These are phyloP conservation scores for Corythoichthys intestinalis DNA, from an alignment of 2,113 vertebrate genomes.

Conservation along the genomic window DNA sequence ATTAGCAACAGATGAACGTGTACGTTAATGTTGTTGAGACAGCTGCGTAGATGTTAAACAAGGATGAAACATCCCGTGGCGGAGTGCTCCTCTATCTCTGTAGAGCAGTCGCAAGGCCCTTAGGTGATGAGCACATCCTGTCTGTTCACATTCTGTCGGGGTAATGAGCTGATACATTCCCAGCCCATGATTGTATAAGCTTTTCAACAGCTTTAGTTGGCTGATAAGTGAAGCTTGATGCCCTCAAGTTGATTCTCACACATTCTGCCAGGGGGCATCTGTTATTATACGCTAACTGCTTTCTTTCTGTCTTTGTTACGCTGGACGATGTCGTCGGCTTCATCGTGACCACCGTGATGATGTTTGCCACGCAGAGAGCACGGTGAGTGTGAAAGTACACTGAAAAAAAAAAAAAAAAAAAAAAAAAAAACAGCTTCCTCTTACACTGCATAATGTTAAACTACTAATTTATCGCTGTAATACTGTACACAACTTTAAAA, in stretches of 20 bases:
- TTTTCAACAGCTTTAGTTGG: slow-evolving; percentile 53
- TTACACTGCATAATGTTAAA: too few species aligned
- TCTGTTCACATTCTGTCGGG: slow-evolving; percentile 66
- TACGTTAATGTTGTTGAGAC: slow-evolving; percentile 15
- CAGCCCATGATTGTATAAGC: slow-evolving; percentile 61
- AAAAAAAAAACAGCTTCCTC: too few species aligned
- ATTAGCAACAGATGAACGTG: not conserved
- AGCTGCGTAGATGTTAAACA: slow-evolving; percentile 31
- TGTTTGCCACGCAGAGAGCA: slow-evolving; percentile 75
- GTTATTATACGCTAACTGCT: slow-evolving; percentile 60
- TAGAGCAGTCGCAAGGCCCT: slow-evolving; percentile 31
- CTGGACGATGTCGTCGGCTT: slow-evolving; percentile 49
- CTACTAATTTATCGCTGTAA: too few species aligned
- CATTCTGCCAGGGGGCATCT: slow-evolving; percentile 49
- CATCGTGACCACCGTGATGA: slow-evolving; percentile 9
- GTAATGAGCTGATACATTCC: slow-evolving; percentile 69
- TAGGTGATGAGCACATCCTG: slow-evolving; percentile 58
- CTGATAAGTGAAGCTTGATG: slow-evolving; percentile 57
- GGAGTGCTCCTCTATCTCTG: slow-evolving; percentile 23
- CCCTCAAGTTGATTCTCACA: slow-evolving; percentile 53
- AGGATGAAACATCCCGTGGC: slow-evolving; percentile 18
- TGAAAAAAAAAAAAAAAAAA: too few species aligned
- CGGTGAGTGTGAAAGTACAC: slow-evolving; percentile 76
- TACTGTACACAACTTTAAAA: too few species aligned
- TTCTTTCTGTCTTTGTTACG: slow-evolving; percentile 59